Base-by-base conservation (phyloP, 2,113 vertebrate genomes). In the Eulemur macaco region DNA sequence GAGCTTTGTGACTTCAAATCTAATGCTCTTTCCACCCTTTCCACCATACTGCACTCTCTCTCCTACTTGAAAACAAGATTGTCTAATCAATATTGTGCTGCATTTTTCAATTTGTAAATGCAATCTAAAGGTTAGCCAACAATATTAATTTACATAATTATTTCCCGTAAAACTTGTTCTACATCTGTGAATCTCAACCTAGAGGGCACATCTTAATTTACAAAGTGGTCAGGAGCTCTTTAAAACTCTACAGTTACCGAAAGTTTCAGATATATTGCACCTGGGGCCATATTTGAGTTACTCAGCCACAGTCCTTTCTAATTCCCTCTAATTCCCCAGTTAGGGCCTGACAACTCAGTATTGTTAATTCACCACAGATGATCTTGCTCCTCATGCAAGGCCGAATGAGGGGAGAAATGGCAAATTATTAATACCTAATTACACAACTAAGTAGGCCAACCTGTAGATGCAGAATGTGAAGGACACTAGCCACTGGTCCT, bases 81-180 rank as follows among this genome's bases (percentile, higher is more conserved):
- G 50, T 86, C n/a, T 25, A 77, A 69, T 64, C 37, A 68, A 76
- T 25, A 58, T 1, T 56, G 34, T 0, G 13, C 37, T 74, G 66
- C 15, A 50, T 23, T 73, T 82, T 93, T 56, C 17, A 89, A 71
- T 86, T 68, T 60, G 8, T 58, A 95, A 85, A 71, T 58, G 17
- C 63, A 86, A 93, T 37, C 10, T 2, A 91, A 88, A 88, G 13
- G 21, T 78, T 82, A 50, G 47, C 54, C 76, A 74, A 74, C 21
- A 42, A 37, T 92, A 96, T 60, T 56, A 63, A 91, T 63, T 89
- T 73, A 54, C n/a, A 69, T 63, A 68, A 91, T 60, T 50, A 86
- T 91, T 89, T 95, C 84, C 66, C n/a, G 25, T 73, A 91, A 95
- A 86, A 58, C 5, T 13, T 50, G 47, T 86, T 93, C 78, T 68